phyloP scores from a whole-genome alignment of 2,888 invertebrate species.

The Gari tellinella region DNA sequence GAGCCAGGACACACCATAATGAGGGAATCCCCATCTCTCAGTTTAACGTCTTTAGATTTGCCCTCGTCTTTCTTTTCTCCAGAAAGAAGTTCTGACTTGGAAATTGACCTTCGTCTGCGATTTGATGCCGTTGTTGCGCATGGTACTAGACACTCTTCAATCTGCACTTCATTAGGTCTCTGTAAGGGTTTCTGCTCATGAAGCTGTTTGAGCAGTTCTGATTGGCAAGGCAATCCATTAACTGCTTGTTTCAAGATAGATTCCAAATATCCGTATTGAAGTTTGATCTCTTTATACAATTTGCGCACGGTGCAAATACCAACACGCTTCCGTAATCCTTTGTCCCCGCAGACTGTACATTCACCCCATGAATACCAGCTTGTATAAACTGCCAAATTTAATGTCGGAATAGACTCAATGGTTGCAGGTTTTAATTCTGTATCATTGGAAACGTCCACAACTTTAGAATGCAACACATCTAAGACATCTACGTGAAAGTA shows the following conservation, averaged over 20 bases:
- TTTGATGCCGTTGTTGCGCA: conserved; percentile 6
- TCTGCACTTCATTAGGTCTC: conserved; percentile 41
- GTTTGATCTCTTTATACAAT: conserved; percentile 3
- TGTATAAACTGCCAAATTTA: conserved; percentile 45
- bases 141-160: conserved; percentile 27
- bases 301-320: conserved; percentile 52
- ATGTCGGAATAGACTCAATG: conserved; percentile 9
- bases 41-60: conserved; percentile 19
- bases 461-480: conserved; percentile 30
- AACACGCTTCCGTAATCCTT: conserved; percentile 48
- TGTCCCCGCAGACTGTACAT: conserved; percentile 48
- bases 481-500: conserved; percentile 52
- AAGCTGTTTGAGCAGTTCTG: conserved; percentile 44
- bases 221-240: conserved; percentile 51
- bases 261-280: conserved; percentile 35
- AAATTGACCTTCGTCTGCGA: conserved; percentile 19
- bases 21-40: conserved; percentile 33
- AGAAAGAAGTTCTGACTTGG: conserved; percentile 6
- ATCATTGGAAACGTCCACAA: conserved; percentile 29
- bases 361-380: conserved; percentile 58
- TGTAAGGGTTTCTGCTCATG: conserved; percentile 11
- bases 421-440: conserved; percentile 1
- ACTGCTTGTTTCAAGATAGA: conserved; percentile 36
- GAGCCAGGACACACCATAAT: conserved; percentile 45
- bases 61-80: conserved; percentile 13